phyloP scores from a whole-genome alignment of 35 echinoderm and acorn worm species.

The Hemicentrotus pulcherrimus region DNA sequence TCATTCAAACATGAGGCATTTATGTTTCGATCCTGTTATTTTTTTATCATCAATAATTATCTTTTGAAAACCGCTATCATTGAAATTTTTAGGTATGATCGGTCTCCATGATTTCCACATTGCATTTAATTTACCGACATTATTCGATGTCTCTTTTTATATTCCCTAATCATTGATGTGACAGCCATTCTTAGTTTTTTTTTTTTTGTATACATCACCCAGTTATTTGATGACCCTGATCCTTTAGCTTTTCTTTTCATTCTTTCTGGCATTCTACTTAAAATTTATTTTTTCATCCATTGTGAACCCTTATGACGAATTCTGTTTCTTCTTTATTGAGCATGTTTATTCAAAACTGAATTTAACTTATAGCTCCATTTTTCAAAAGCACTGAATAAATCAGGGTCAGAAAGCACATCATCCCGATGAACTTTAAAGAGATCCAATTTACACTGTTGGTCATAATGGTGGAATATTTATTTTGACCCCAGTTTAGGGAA shows the following conservation, averaged over 20 bases:
- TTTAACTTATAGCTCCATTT: slow-evolving; percentile 18
- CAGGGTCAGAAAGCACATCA: slow-evolving; percentile 14
- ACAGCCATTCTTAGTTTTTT: slow-evolving; percentile 27
- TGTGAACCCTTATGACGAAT: slow-evolving; percentile 23
- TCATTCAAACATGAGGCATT: slow-evolving; percentile 22
- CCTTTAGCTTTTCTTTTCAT: slow-evolving; percentile 25
- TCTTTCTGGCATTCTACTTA: slow-evolving; percentile 20
- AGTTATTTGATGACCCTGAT: background rate
- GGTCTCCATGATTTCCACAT: slow-evolving; percentile 30
- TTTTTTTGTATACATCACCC: background rate
- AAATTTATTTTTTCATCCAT: background rate
- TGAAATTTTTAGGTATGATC: background rate
- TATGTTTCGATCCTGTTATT: background rate
- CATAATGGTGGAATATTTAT: no score
- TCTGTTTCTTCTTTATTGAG: slow-evolving; percentile 20
- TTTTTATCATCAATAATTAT: background rate
- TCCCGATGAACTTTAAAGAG: background rate
- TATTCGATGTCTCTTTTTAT: background rate
- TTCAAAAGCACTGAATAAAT: background rate
- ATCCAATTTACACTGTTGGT: no score
- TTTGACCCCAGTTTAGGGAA: no score
- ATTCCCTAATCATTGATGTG: background rate
- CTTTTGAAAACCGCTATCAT: background rate
- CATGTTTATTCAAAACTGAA: slow-evolving; percentile 28
- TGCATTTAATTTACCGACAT: slow-evolving; percentile 3